phyloP scores from a whole-genome alignment of 2,888 invertebrate species.

The Andricus quercusramuli region DNA sequence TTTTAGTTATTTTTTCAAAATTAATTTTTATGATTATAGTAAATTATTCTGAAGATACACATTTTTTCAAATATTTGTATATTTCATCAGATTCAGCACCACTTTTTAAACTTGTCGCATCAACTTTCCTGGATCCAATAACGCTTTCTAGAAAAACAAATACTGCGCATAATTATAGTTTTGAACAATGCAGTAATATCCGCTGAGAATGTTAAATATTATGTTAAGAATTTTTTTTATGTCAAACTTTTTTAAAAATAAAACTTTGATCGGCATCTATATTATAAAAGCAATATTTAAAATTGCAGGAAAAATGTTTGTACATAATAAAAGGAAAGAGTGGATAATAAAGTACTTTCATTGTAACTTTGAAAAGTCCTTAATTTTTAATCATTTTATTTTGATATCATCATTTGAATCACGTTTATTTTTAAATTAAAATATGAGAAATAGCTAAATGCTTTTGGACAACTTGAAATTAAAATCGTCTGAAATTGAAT shows the following conservation, averaged over 20 bases:
- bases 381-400: too few species aligned
- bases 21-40: not conserved
- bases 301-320: too few species aligned
- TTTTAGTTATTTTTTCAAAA: too few species aligned
- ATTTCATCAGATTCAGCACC: not conserved
- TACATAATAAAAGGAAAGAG: too few species aligned
- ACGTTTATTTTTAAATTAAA: too few species aligned
- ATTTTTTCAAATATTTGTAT: not conserved
- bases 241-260: not conserved
- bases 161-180: not conserved
- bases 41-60: not conserved
- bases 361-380: too few species aligned
- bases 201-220: not conserved
- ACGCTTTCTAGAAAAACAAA: not conserved
- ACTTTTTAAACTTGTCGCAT: not conserved
- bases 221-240: not conserved
- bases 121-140: not conserved
- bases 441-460: too few species aligned
- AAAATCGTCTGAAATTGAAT: too few species aligned
- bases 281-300: too few species aligned
- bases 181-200: not conserved
- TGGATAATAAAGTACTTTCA: too few species aligned
- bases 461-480: too few species aligned
- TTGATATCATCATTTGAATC: too few species aligned
- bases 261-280: not conserved